Evolutionary conservation across 2,888 invertebrate genomes (phyloP), one percentile per base, ranked within the genome.

Genomic region (Lasioglossum calceatum): DNA sequence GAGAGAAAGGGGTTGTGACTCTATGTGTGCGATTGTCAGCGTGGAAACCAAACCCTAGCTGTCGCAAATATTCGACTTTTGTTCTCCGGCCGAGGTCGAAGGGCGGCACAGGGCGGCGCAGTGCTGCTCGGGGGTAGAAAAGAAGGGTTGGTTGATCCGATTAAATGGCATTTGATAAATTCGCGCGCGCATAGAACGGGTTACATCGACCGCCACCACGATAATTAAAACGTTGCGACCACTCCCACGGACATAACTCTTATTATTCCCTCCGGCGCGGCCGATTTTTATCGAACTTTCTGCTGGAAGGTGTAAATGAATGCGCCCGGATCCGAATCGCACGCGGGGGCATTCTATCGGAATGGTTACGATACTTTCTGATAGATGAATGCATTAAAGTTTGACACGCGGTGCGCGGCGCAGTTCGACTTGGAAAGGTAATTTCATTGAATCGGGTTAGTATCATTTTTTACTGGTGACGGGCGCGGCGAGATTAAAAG

Each of bases 141-240:
- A 36, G 67, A 67, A 27, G 72, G 36, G 78, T 70, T 77, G 83
- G 61, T 86, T 91, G 88, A 90, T 88, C 87, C 85, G 89, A 91
- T 91, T 91, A 91, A 91, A 91, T 90, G 87, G 85, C 85, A 82
- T 90, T 89, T 90, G 89, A 91, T 91, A 91, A 90, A 91, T 91
- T 90, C 83, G 78, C 86, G 79, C 84, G 81, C 50, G 81, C 81
- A 72, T 75, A 77, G 85, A 75, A 83, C 79, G 81, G 71, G 85
- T 84, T 86, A 84, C 84, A 81, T 81, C 82, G 76, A 81, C 82
- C 85, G 76, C 81, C 58, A 27, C 58, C 76, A 77, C 81, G 87
- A 89, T 90, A 90, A 90, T 90, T 91, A 90, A 90, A 90, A 87
- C 89, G 89, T 90, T 91, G 86, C 86, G 80, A 85, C 89, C 82